phyloP scores from a whole-genome alignment of 37 sponge, comb jelly and placozoan genomes.

The Bolinopsis microptera region DNA sequence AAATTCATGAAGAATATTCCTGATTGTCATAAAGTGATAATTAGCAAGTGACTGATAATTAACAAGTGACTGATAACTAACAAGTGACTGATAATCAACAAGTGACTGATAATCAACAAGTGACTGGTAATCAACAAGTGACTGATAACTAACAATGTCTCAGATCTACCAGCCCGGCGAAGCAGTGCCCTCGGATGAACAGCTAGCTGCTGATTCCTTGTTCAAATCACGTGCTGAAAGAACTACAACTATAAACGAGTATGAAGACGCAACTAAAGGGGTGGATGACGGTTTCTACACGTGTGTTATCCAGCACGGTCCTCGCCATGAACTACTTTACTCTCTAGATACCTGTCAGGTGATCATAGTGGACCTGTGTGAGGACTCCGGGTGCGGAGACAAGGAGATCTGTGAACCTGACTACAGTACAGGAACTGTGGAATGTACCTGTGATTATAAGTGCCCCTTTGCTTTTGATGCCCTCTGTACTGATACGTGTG shows the following conservation, averaged over 20 bases:
- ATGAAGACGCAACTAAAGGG: background rate
- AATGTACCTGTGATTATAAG: background rate
- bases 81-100: too few relatives aligned
- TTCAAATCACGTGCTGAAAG: background rate
- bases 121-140: too few relatives aligned
- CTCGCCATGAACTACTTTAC: background rate
- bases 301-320: slow-evolving; percentile 14
- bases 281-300: slow-evolving; percentile 51
- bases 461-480: background rate
- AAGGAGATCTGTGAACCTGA: slow-evolving; percentile 25
- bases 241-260: slow-evolving; percentile 7
- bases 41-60: too few relatives aligned
- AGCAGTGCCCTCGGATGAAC: background rate
- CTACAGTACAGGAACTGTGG: background rate
- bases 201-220: background rate
- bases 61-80: too few relatives aligned
- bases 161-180: background rate
- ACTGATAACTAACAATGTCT: too few relatives aligned
- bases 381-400: background rate
- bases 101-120: too few relatives aligned
- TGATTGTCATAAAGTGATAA: too few relatives aligned
- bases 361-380: slow-evolving; percentile 13
- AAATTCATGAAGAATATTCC: too few relatives aligned
- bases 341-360: slow-evolving; percentile 9
- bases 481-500: background rate